phyloP scores from a whole-genome alignment of 2,797 vertebrate species.

The Pithecia hirsuta region DNA sequence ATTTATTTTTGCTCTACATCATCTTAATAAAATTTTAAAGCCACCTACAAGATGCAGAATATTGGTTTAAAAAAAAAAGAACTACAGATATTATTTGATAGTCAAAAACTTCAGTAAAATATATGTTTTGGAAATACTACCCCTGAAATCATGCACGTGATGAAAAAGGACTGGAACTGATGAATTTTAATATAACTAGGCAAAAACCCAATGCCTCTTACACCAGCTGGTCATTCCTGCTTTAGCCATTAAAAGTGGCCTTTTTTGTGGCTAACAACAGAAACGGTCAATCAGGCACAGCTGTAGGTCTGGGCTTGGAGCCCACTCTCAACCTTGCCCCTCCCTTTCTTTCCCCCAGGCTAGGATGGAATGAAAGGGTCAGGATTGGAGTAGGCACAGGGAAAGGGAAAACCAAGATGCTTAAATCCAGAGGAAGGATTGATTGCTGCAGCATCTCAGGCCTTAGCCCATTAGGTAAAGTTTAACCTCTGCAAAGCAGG shows the following conservation, averaged over 20 bases:
- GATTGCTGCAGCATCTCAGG: constrained; percentile 76
- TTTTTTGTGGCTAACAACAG: constrained; percentile 69
- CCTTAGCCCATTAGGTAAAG: constrained; percentile 82
- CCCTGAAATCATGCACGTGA: constrained; percentile 29
- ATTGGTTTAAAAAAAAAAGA: not conserved
- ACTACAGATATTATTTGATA: not conserved
- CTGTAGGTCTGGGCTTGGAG: constrained; percentile 65
- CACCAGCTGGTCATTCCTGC: constrained; percentile 63
- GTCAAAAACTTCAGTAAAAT: constrained; percentile 15
- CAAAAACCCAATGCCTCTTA: constrained; percentile 67
- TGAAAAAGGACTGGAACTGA: constrained; percentile 54
- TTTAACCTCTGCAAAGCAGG: constrained; percentile 83
- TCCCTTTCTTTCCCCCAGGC: constrained; percentile 34
- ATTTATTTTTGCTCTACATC: not conserved
- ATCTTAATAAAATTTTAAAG: constrained; percentile 42
- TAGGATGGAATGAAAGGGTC: constrained; percentile 71
- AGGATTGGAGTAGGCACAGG: constrained; percentile 44
- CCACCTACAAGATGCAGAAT: not conserved
- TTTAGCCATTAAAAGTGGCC: constrained; percentile 65
- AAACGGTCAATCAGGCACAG: constrained; percentile 75
- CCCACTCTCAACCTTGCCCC: constrained; percentile 33
- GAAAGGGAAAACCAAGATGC: constrained; percentile 71
- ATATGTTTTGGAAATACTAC: not conserved
- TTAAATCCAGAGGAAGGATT: constrained; percentile 74
- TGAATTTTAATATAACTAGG: constrained; percentile 69